Evolutionary conservation across 2,113 vertebrate genomes (phyloP).

Genomic region (Mustelus asterias): DNA sequence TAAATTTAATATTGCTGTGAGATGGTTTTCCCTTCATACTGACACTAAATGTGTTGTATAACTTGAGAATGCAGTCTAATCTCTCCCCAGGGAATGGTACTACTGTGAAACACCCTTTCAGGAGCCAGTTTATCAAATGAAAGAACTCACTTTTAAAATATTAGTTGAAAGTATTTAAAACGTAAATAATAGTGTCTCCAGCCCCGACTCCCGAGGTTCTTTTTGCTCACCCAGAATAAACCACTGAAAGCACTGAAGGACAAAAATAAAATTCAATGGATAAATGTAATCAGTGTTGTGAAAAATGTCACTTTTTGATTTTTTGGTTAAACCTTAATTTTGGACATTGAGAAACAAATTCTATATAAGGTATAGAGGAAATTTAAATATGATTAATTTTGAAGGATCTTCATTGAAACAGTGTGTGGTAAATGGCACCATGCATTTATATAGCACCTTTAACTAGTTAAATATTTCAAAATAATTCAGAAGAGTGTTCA

Average conservation of each 20-base stretch:
- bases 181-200: background rate
- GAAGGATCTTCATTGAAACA: background rate
- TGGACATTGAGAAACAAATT: background rate
- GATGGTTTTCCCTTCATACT: background rate
- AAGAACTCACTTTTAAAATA: background rate
- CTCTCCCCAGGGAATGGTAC: background rate
- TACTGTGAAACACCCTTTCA: background rate
- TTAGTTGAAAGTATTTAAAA: background rate
- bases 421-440: background rate
- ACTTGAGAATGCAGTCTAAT: background rate
- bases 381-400: background rate
- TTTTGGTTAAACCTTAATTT: background rate
- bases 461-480: background rate
- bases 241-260: background rate
- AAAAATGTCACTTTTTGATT: background rate
- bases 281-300: background rate
- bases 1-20: background rate
- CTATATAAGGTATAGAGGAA: background rate
- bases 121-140: background rate
- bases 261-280: background rate
- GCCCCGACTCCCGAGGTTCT: background rate
- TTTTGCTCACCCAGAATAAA: background rate
- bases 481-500: background rate
- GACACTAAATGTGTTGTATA: background rate
- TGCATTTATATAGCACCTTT: background rate